phyloP scores from a whole-genome alignment of 2,113 vertebrate species.

The Mustelus asterias region DNA sequence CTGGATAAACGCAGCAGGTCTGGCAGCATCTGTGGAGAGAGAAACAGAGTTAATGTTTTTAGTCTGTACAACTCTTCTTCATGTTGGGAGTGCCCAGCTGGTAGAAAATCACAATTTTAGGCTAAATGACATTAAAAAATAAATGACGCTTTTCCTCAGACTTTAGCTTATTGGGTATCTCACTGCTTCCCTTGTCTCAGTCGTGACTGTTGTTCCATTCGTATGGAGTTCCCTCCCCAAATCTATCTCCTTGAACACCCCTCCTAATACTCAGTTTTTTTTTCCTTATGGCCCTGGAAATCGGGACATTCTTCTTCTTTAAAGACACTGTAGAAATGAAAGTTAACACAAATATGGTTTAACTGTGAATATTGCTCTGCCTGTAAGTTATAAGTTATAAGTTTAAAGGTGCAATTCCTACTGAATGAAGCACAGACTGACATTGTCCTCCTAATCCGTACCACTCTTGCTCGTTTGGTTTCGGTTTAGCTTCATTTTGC shows the following conservation, averaged over 20 bases:
- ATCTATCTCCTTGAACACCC: not conserved
- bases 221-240: not conserved
- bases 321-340: not conserved
- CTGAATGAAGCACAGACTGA: not conserved
- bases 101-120: not conserved
- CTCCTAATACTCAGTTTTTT: not conserved
- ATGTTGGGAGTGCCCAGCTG: not conserved
- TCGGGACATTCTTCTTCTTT: not conserved
- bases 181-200: not conserved
- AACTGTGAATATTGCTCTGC: not conserved
- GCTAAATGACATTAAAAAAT: not conserved
- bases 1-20: no score
- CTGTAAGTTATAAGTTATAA: not conserved
- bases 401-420: not conserved
- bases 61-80: no score
- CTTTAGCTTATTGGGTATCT: not conserved
- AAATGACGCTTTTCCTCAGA: not conserved
- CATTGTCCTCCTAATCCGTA: not conserved
- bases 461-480: not conserved
- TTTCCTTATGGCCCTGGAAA: not conserved
- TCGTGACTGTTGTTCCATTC: not conserved
- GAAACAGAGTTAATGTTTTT: no score
- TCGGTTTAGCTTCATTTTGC: not conserved
- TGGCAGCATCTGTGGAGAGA: no score
- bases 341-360: not conserved